These are phyloP conservation scores for Cromileptes altivelis DNA, from an alignment of 2,113 vertebrate species.

Conservation along the genomic window DNA sequence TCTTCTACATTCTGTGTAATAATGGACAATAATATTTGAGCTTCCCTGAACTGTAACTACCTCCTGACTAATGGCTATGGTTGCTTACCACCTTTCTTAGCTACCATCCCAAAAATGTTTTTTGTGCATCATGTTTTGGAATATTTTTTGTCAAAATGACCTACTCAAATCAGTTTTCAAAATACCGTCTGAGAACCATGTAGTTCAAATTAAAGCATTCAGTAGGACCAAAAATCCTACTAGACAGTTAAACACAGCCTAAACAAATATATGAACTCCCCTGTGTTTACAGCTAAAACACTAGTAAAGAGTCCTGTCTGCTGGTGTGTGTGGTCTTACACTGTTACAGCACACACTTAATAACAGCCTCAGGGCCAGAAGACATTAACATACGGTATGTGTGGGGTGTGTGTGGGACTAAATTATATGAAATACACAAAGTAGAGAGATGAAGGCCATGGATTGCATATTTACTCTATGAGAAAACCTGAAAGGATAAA, in stretches of 20 bases:
- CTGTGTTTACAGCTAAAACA: neutral
- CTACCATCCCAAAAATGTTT: too few species aligned
- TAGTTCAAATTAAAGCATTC: neutral
- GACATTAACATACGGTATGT: slow-evolving; percentile 10
- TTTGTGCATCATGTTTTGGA: neutral
- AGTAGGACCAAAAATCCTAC: neutral
- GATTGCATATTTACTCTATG: slow-evolving; percentile 18
- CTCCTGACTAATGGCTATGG: neutral
- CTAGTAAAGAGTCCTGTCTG: slow-evolving; percentile 6
- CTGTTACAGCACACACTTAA: slow-evolving; percentile 3
- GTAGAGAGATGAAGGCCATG: neutral
- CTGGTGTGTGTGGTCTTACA: slow-evolving; percentile 30
- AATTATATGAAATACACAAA: neutral
- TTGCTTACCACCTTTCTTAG: too few species aligned
- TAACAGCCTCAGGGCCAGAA: neutral
- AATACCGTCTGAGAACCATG: neutral
- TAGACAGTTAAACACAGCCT: neutral
- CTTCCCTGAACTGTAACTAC: neutral
- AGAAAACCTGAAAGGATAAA: slow-evolving; percentile 1
- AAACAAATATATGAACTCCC: neutral
- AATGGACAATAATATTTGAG: slow-evolving; percentile 18
- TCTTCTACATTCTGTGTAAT: neutral
- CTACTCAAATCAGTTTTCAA: neutral
- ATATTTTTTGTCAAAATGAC: neutral
- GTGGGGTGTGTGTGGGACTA: neutral